Percentiles rank a stretch among this genome's conserved stretches.
These are phyloP conservation scores for Tetragonula clypearis DNA, from an alignment of 1,140 invertebrate genomes.

Conservation along the genomic window DNA sequence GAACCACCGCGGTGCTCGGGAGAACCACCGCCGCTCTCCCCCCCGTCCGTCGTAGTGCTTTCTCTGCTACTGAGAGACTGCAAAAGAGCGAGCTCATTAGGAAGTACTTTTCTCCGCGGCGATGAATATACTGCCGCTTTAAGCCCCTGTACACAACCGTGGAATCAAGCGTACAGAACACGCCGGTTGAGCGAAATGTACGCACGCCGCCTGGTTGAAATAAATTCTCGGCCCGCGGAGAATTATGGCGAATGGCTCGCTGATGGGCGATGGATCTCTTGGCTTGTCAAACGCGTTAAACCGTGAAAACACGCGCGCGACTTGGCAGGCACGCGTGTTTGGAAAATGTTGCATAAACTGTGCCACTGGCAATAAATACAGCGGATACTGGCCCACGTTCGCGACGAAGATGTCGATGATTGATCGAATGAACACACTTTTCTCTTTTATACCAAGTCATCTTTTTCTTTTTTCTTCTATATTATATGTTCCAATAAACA, in stretches of 20 bases:
- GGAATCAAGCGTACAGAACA: background rate
- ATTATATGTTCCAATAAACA: no score
- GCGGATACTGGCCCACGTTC: no score
- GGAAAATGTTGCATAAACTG: background rate
- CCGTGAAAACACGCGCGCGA: background rate
- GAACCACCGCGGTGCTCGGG: constrained; percentile 42
- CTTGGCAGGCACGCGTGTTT: background rate
- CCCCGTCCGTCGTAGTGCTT: background rate
- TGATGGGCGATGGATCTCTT: background rate
- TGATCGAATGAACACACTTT: no score
- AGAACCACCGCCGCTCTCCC: background rate
- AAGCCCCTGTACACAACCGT: background rate
- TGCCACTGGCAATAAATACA: no score
- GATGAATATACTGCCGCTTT: constrained; percentile 9
- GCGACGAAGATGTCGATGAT: no score
- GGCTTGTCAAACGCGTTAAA: background rate
- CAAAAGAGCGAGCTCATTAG: constrained; percentile 56
- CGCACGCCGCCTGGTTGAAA: background rate
- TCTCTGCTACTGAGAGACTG: constrained; percentile 6
- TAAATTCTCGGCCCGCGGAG: background rate
- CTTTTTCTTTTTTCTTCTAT: no score
- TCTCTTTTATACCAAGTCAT: no score
- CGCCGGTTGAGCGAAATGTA: background rate
- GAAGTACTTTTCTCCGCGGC: constrained; percentile 33
- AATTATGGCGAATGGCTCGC: background rate